phyloP scores from a whole-genome alignment of 2,113 vertebrate species.

The Forbesichthys papilliferus region DNA sequence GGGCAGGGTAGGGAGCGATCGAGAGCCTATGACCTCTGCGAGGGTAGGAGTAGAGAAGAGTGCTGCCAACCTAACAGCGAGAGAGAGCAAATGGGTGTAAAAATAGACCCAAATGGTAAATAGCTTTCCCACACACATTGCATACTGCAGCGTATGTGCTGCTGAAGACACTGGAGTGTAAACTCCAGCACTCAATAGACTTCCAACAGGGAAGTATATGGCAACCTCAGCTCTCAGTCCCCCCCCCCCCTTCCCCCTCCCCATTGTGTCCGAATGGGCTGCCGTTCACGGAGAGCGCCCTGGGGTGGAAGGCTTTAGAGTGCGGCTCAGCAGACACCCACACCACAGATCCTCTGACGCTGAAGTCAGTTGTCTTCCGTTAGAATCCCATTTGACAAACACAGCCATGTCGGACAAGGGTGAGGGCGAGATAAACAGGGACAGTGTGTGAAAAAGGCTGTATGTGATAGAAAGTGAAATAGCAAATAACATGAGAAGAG shows the following conservation, averaged over 20 bases:
- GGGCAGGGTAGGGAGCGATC: too few species aligned
- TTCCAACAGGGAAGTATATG: conserved; percentile 47
- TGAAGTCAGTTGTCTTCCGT: conserved; percentile 46
- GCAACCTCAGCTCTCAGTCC: conserved; percentile 25
- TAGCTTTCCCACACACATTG: not conserved
- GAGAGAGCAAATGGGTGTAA: not conserved
- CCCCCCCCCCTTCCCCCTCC: conserved; percentile 12
- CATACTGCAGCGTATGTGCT: conserved; percentile 9
- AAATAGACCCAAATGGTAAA: not conserved
- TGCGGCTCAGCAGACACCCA: conserved; percentile 27
- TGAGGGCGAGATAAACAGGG: too few species aligned
- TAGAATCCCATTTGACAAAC: conserved; percentile 13
- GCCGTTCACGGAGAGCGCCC: conserved; percentile 40
- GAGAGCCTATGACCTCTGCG: too few species aligned
- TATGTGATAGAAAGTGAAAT: too few species aligned
- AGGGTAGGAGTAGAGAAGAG: too few species aligned
- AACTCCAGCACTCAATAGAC: conserved; percentile 54
- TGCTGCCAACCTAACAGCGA: too few species aligned
- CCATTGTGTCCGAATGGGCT: conserved; percentile 46
- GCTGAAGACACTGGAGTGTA: conserved; percentile 29
- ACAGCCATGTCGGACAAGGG: too few species aligned
- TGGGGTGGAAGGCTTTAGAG: conserved; percentile 31
- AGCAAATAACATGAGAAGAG: not conserved
- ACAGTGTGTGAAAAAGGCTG: too few species aligned
- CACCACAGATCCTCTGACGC: conserved; percentile 44